Base-by-base conservation (phyloP, 2,888 invertebrate genomes). In the Lydus trimaculatus region DNA sequence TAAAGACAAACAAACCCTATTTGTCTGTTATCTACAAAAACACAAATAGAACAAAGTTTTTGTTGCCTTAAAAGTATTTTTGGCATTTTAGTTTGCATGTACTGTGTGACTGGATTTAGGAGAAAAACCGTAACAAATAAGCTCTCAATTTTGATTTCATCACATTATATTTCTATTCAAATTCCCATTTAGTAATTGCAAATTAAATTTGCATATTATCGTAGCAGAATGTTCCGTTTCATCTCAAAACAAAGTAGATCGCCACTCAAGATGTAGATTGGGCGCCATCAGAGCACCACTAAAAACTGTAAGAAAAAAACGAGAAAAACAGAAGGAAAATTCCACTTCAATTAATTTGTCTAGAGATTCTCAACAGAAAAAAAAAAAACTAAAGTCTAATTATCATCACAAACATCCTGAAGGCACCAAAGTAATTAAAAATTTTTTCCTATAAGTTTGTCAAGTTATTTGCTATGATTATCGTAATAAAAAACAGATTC, bases 281-380 rank as follows among this genome's bases (percentile, higher is more conserved):
- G 56, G 3, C 56, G 17, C 9, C 25, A 20, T 23, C 13, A 52
- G 23, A 2, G 4, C 23, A 52, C 13, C 2, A 23, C 9, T 11
- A 20, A 48, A 48, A 48, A 52, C 9, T 6, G n/a, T 9, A 17
- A 6, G 1, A 15, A 56, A 23, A 3, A 15, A 25, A 56, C 8
- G 7, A 23, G 56, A 56, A 56, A 56, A 20, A 9, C 25, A 56
- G 23, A 56, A 20, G 48, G 20, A 48, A 48, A 48, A 23, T 56
- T 56, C 25, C 25, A 25, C 25, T 25, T 25, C 56, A 56, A 56
- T 56, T 56, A 56, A 56, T 56, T 56, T 56, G 56, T 56, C 56
- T 9, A 56, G 56, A 25, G 25, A 56, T 56, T 56, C 25, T 8
- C 56, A 56, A 23, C 52, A 2, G n/a, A n/a, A 23, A 23, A 23